phyloP scores from a whole-genome alignment of 2,113 vertebrate genomes.

The Aleadryas rufinucha region DNA sequence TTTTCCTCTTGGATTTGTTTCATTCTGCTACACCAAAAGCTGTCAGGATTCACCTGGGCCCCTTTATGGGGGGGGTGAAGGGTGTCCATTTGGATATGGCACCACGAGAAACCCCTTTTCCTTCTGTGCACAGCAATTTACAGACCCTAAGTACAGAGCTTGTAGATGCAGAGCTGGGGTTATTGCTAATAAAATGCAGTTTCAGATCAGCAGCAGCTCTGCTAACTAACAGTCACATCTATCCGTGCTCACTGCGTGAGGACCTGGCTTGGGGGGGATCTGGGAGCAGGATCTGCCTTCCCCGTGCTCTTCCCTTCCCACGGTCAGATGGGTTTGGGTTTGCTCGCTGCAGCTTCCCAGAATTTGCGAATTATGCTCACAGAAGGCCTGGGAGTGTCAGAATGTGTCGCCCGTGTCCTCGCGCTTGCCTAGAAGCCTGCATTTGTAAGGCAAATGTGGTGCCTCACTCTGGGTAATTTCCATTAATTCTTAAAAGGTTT shows the following conservation, averaged over 20 bases:
- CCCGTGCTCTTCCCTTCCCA: neutral
- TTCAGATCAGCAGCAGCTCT: neutral
- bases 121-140: neutral
- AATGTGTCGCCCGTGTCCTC: neutral
- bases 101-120: neutral
- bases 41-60: neutral
- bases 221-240: neutral
- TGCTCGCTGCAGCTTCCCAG: neutral
- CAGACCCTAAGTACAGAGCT: neutral
- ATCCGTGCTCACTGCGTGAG: rapidly evolving
- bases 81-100: neutral
- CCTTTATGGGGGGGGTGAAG: neutral
- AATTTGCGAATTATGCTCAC: neutral
- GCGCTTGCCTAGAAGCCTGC: neutral
- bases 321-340: neutral
- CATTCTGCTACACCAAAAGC: neutral
- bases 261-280: neutral
- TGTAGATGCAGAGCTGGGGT: neutral
- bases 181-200: neutral
- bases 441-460: neutral
- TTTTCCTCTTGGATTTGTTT: neutral
- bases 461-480: neutral
- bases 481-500: conserved; percentile 15
- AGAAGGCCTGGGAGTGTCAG: neutral
- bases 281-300: neutral